These are phyloP conservation scores for Oceanodroma leucorhoa DNA, from an alignment of 2,797 vertebrate species.

Conservation along the genomic window DNA sequence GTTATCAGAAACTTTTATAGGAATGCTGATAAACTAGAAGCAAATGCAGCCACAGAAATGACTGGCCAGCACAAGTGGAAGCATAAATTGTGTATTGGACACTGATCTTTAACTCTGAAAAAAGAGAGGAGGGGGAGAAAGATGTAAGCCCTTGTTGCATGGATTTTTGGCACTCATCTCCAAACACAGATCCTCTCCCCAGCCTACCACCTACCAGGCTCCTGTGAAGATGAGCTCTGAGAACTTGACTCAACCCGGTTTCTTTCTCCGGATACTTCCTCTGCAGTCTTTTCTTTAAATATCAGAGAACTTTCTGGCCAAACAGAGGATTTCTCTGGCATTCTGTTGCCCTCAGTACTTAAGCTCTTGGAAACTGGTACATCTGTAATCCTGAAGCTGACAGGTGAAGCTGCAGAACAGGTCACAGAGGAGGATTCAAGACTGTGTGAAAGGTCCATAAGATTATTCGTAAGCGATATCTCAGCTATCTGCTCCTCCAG, in stretches of 20 bases:
- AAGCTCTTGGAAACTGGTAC: background rate
- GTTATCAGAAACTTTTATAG: background rate
- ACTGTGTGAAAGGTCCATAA: background rate
- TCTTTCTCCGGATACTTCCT: background rate
- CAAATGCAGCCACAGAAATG: background rate
- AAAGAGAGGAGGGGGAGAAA: background rate
- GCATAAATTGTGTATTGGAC: background rate
- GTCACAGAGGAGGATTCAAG: background rate
- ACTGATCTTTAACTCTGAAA: background rate
- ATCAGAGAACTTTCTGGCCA: background rate
- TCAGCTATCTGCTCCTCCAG: slow-evolving; percentile 36
- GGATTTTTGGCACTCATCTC: background rate
- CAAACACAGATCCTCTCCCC: background rate
- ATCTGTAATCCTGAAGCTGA: background rate
- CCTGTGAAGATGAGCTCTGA: background rate
- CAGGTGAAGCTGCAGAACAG: background rate
- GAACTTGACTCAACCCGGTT: background rate
- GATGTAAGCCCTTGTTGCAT: background rate
- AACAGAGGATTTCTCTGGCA: background rate
- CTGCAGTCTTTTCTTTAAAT: background rate
- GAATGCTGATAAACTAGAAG: background rate
- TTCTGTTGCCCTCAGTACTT: background rate
- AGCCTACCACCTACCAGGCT: slow-evolving; percentile 31
- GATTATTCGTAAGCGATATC: background rate
- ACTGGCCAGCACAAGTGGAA: background rate